Conservation (phyloP, 2,797 vertebrate species). For the Toxotes lorentzi region DNA sequence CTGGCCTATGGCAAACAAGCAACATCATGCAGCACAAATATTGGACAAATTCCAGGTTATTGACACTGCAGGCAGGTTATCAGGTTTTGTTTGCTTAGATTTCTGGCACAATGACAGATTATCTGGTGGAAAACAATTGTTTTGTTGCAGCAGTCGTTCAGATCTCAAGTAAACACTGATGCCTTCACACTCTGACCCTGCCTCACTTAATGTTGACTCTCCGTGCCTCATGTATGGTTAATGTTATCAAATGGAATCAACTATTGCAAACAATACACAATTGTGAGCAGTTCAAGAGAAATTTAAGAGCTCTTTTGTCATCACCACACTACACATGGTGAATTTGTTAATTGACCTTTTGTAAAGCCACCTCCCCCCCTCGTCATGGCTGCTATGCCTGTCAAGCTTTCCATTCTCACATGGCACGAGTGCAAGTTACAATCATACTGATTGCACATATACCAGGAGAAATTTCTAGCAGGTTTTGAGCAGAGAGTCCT, state of each 20-base stretch:
- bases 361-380: background rate
- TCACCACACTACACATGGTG: background rate
- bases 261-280: background rate
- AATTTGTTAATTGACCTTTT: background rate
- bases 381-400: background rate
- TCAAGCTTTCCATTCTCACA: background rate
- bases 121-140: slow-evolving; percentile 10
- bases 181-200: background rate
- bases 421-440: background rate
- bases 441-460: background rate
- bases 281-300: background rate
- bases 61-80: slow-evolving; percentile 57
- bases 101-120: slow-evolving; percentile 24
- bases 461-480: too few relatives aligned
- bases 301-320: too few relatives aligned
- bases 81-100: slow-evolving; percentile 50
- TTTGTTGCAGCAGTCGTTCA: background rate
- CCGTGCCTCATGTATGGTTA: background rate
- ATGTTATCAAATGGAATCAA: background rate
- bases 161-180: background rate
- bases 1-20: slow-evolving; percentile 51
- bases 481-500: too few relatives aligned
- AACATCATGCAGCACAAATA: slow-evolving; percentile 52
- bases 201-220: background rate
- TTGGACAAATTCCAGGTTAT: slow-evolving; percentile 52